phyloP scores from a whole-genome alignment of 1,140 invertebrate genomes.

The Brachionus calyciflorus region DNA sequence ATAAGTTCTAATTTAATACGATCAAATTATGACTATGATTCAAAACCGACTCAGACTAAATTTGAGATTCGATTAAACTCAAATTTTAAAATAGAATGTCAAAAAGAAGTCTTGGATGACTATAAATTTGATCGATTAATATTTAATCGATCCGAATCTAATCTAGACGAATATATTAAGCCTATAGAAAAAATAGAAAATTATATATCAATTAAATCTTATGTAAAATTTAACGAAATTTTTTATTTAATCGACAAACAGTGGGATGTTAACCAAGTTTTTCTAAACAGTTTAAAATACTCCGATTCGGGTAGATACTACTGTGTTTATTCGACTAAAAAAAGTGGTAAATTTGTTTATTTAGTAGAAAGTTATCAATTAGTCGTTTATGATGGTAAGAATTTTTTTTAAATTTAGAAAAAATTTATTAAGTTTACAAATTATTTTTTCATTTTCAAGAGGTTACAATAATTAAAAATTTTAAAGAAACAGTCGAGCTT shows the following conservation, averaged over 20 bases:
- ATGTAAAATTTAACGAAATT: background rate
- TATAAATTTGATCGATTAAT: slow-evolving; percentile 19
- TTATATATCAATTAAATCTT: background rate
- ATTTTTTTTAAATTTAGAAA: background rate
- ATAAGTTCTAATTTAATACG: background rate
- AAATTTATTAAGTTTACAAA: background rate
- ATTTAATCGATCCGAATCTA: background rate
- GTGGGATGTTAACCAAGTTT: background rate
- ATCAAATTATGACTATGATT: background rate
- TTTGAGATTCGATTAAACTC: background rate
- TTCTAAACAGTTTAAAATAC: background rate
- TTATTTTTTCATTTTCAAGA: background rate
- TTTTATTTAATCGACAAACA: slow-evolving; percentile 8
- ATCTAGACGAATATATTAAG: background rate
- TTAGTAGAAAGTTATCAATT: background rate
- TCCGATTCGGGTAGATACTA: background rate
- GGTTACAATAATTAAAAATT: slow-evolving; percentile 27
- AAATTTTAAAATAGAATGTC: slow-evolving; percentile 31
- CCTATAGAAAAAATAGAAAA: background rate
- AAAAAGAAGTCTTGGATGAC: background rate
- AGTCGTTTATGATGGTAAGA: slow-evolving; percentile 11
- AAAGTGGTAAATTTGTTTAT: background rate
- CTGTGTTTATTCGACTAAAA: slow-evolving; percentile 13
- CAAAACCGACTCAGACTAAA: background rate
- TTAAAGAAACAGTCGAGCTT: slow-evolving; percentile 27